These are phyloP conservation scores for Adoxophyes honmai DNA, from an alignment of 1,140 invertebrate species.

Conservation along the genomic window DNA sequence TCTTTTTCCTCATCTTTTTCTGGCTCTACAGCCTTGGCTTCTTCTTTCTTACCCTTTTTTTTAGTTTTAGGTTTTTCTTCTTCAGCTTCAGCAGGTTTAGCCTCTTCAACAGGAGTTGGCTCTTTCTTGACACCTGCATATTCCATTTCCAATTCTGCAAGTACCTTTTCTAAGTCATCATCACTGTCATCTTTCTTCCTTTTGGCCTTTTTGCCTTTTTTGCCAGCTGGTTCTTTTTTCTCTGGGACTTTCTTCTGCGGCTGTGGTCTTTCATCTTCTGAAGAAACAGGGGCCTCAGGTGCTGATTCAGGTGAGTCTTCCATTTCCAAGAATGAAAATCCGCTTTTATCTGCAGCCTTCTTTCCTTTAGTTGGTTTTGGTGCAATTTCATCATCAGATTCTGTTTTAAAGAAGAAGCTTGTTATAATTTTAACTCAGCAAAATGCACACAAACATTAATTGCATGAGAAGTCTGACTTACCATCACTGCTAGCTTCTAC, in stretches of 20 bases:
- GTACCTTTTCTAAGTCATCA: constrained; percentile 90
- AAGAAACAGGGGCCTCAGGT: constrained; percentile 64
- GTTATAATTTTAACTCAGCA: too few species aligned
- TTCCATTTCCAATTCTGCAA: constrained; percentile 89
- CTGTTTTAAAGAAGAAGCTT: constrained; percentile 29
- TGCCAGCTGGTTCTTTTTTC: constrained; percentile 78
- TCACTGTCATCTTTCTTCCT: constrained; percentile 88
- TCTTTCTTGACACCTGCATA: constrained; percentile 81
- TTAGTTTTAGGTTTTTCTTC: constrained; percentile 73
- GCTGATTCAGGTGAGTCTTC: constrained; percentile 76
- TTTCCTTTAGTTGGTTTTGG: constrained; percentile 70
- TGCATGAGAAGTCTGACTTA: constrained; percentile 32
- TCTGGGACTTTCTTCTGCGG: constrained; percentile 75
- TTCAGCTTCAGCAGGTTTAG: constrained; percentile 70
- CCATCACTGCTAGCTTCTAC: constrained; percentile 59
- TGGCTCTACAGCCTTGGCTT: constrained; percentile 59
- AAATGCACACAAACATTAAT: too few species aligned
- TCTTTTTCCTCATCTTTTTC: constrained; percentile 73
- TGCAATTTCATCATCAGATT: constrained; percentile 66
- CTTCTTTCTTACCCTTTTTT: constrained; percentile 72
- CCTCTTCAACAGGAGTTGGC: constrained; percentile 48
- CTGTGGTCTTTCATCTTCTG: constrained; percentile 73
- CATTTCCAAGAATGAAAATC: constrained; percentile 80
- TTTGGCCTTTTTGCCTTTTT: constrained; percentile 84
- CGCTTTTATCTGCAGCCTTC: constrained; percentile 77